A percentile compares a stretch with the other conserved stretches of the same genome.
These are phyloP conservation scores for Zeuzera pyrina DNA, from an alignment of 2,888 invertebrate genomes.

Conservation along the genomic window DNA sequence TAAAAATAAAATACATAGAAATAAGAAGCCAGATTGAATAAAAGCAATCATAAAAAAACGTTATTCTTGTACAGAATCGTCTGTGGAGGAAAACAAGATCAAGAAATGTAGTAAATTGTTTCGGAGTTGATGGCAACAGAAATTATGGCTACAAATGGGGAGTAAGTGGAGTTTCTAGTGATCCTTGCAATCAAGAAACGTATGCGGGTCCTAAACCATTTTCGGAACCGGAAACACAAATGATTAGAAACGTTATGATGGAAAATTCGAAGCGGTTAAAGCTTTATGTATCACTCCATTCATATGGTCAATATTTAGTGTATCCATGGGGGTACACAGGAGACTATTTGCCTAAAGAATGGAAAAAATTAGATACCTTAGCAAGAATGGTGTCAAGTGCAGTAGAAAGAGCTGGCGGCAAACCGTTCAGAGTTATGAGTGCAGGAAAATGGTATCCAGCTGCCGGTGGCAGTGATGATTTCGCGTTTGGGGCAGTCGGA, in stretches of 20 bases:
- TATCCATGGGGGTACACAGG: slow-evolving; percentile 77
- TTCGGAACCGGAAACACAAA: slow-evolving; percentile 74
- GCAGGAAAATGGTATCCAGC: slow-evolving; percentile 74
- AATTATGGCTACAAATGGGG: slow-evolving; percentile 82
- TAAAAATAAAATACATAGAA: slow-evolving; percentile 54
- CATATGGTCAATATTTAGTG: slow-evolving; percentile 76
- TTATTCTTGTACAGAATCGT: no score
- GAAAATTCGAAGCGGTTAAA: slow-evolving; percentile 63
- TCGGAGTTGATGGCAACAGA: slow-evolving; percentile 79
- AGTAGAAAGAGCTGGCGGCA: slow-evolving; percentile 52
- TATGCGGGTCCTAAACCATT: slow-evolving; percentile 74
- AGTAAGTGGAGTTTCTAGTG: slow-evolving; percentile 74
- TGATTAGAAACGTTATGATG: slow-evolving; percentile 70
- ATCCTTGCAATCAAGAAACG: slow-evolving; percentile 72
- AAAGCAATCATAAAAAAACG: no score
- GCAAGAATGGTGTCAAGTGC: slow-evolving; percentile 50
- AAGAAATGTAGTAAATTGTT: slow-evolving; percentile 42
- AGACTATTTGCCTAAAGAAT: slow-evolving; percentile 55
- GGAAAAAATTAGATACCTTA: slow-evolving; percentile 52
- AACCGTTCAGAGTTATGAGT: slow-evolving; percentile 55
- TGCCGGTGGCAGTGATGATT: slow-evolving; percentile 77
- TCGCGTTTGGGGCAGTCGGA: slow-evolving; percentile 66
- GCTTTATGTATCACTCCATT: slow-evolving; percentile 78
- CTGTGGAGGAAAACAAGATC: slow-evolving; percentile 78
- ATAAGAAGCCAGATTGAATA: slow-evolving; percentile 66